Evolutionary conservation across 2,113 vertebrate species (phyloP).

Genomic region (Lampris megalopsis): DNA sequence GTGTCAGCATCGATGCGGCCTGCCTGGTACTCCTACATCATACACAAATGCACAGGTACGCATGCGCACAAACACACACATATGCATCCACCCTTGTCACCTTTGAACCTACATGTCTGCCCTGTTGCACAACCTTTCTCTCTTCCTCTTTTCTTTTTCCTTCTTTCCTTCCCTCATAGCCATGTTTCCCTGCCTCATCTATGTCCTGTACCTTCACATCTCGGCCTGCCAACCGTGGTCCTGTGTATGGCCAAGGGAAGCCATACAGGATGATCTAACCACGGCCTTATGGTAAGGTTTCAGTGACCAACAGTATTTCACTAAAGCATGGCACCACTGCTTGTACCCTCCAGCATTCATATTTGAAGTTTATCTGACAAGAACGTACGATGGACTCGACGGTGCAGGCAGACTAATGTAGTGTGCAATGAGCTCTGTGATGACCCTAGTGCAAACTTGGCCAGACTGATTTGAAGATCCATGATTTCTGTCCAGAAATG

Average conservation of each 20-base stretch:
- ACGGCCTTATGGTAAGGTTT: too few relatives aligned
- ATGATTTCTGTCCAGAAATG: too few relatives aligned
- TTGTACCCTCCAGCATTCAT: too few relatives aligned
- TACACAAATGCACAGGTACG: slow-evolving; percentile 45
- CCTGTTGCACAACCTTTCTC: not conserved
- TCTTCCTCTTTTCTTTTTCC: slow-evolving; percentile 10
- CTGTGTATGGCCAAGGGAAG: not conserved
- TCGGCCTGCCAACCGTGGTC: not conserved
- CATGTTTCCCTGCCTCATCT: not conserved
- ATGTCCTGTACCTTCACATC: not conserved
- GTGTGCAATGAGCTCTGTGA: not conserved
- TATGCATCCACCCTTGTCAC: slow-evolving; percentile 18
- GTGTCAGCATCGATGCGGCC: slow-evolving; percentile 81
- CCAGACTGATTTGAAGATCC: not conserved
- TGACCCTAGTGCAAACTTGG: slow-evolving; percentile 15
- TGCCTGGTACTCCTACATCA: slow-evolving; percentile 71
- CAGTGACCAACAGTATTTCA: too few relatives aligned
- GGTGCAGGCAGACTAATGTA: slow-evolving; percentile 1
- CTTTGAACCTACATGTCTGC: slow-evolving; percentile 45
- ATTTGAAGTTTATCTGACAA: too few relatives aligned
- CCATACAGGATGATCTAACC: too few relatives aligned
- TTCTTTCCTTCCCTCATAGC: not conserved
- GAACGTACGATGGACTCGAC: not conserved
- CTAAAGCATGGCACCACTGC: too few relatives aligned
- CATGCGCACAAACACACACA: slow-evolving; percentile 9